phyloP scores from a whole-genome alignment of 2,888 invertebrate genomes.

The Tryphoninae sp. region DNA sequence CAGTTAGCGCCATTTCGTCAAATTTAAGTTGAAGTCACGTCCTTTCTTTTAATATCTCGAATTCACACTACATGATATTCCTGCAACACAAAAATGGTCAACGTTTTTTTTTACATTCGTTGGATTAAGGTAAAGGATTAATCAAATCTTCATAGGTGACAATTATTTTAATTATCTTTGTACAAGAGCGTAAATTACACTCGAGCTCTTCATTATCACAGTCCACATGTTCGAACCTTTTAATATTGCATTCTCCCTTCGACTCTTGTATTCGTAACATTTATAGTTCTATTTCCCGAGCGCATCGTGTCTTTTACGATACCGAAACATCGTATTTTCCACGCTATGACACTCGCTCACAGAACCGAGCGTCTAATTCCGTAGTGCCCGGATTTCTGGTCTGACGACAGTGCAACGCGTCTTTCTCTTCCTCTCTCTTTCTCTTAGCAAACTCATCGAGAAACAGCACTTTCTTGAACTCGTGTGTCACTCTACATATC shows the following conservation, averaged over 20 bases:
- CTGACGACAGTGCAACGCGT: slow-evolving; percentile 71
- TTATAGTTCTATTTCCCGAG: slow-evolving; percentile 38
- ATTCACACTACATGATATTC: slow-evolving; percentile 55
- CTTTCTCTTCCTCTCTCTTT: slow-evolving; percentile 40
- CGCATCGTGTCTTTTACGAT: slow-evolving; percentile 41
- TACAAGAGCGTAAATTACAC: neutral
- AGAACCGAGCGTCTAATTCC: slow-evolving; percentile 71
- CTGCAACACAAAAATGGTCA: slow-evolving; percentile 57
- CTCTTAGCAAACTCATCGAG: slow-evolving; percentile 16
- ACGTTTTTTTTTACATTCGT: neutral
- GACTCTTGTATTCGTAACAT: neutral
- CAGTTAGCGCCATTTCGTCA: slow-evolving; percentile 76
- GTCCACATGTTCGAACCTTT: neutral
- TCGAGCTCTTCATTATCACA: neutral
- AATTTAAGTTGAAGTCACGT: slow-evolving; percentile 45
- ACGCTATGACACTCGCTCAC: slow-evolving; percentile 56
- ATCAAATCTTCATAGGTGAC: neutral
- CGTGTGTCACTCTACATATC: slow-evolving; percentile 41
- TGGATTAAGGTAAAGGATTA: neutral
- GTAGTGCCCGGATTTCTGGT: slow-evolving; percentile 77
- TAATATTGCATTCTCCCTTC: neutral
- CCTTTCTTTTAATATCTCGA: slow-evolving; percentile 4
- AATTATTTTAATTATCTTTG: neutral
- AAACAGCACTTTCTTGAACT: slow-evolving; percentile 13
- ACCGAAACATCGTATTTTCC: slow-evolving; percentile 57